Evolutionary conservation across 35 echinoderm and acorn worm genomes (phyloP).

Genomic region (Lytechinus pictus): DNA sequence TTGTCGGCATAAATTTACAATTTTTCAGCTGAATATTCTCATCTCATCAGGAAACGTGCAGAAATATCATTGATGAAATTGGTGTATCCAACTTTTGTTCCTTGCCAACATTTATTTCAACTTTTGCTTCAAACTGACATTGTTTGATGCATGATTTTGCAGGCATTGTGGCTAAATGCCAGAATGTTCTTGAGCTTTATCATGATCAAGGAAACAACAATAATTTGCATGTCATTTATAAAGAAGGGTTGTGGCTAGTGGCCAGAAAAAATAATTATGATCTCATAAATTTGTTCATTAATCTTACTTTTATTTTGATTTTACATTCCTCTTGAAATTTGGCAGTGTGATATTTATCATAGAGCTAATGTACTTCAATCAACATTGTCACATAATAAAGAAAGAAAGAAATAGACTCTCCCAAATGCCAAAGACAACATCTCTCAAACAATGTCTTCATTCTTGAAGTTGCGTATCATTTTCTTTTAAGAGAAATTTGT

Average conservation of each 20-base stretch:
- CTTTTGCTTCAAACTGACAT: background rate
- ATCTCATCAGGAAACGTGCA: background rate
- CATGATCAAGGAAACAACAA: background rate
- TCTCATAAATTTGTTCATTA: background rate
- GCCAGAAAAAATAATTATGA: conserved; percentile 4
- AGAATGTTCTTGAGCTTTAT: background rate
- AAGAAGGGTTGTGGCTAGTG: background rate
- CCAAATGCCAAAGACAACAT: background rate
- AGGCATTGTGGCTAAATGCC: background rate
- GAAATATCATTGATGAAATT: background rate
- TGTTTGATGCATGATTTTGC: background rate
- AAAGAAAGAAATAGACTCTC: background rate
- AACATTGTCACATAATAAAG: background rate
- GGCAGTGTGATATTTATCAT: background rate
- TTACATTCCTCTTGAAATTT: background rate
- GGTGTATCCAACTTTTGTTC: background rate
- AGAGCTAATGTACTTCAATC: background rate
- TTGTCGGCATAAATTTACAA: background rate
- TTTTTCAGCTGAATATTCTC: background rate
- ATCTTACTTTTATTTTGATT: background rate
- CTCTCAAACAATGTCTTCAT: background rate
- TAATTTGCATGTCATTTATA: background rate
- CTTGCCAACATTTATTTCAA: background rate
- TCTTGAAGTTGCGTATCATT: background rate
- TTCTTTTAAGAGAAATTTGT: background rate